These are phyloP conservation scores for cattle (Bos taurus) DNA, from an alignment of 2,113 vertebrate species.

Conservation along the genomic window ARS-UCD2.0 NC_037351.1:45540501-45541000, in stretches of 20 bases:
- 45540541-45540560: slow-evolving; percentile 44
- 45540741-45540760: background rate
- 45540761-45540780: background rate
- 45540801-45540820: background rate
- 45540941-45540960: background rate
- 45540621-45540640: background rate
- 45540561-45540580: background rate
- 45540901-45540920: background rate
- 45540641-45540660: background rate
- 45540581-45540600: background rate
- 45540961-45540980: background rate
- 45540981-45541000: background rate
- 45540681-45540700: background rate
- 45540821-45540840: background rate
- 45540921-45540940: background rate
- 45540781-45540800: background rate
- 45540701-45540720: slow-evolving; percentile 20
- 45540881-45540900: background rate
- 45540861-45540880: background rate
- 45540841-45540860: background rate
- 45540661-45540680: slow-evolving; percentile 29
- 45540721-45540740: background rate
- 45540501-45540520: slow-evolving; percentile 41
- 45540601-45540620: slow-evolving; percentile 10
- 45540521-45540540: slow-evolving; percentile 9